Conservation (phyloP, 1,140 invertebrate species). For the Saccostrea echinata region DNA sequence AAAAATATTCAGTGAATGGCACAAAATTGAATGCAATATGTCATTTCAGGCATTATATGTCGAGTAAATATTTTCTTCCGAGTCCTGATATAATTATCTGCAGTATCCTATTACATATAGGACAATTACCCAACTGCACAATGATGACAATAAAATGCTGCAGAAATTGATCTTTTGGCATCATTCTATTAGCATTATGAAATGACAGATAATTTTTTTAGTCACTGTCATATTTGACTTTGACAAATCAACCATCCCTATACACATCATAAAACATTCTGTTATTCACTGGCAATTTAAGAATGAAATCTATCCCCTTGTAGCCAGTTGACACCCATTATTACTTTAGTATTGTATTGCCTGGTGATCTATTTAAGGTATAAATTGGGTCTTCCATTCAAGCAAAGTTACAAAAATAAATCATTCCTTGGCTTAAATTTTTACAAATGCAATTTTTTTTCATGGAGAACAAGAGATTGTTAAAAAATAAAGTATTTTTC, state of each 20-base stretch:
- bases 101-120: not conserved
- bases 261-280: not conserved
- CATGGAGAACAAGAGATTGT: no score
- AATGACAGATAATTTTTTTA: not conserved
- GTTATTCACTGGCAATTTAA: constrained; percentile 11
- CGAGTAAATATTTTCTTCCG: no score
- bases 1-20: not conserved
- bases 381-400: not conserved
- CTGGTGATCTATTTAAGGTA: not conserved
- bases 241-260: not conserved
- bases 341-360: not conserved
- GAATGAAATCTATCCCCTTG: not conserved
- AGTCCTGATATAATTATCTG: not conserved
- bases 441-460: no score
- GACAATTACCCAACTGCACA: not conserved
- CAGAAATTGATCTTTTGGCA: not conserved
- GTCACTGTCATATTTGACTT: not conserved
- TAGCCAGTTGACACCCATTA: not conserved
- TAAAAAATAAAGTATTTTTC: no score
- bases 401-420: not conserved
- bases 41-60: not conserved
- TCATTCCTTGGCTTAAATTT: no score
- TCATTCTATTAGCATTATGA: not conserved
- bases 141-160: not conserved
- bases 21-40: not conserved